Conservation (phyloP, 1,140 invertebrate genomes). For the Eumaeus atala region DNA sequence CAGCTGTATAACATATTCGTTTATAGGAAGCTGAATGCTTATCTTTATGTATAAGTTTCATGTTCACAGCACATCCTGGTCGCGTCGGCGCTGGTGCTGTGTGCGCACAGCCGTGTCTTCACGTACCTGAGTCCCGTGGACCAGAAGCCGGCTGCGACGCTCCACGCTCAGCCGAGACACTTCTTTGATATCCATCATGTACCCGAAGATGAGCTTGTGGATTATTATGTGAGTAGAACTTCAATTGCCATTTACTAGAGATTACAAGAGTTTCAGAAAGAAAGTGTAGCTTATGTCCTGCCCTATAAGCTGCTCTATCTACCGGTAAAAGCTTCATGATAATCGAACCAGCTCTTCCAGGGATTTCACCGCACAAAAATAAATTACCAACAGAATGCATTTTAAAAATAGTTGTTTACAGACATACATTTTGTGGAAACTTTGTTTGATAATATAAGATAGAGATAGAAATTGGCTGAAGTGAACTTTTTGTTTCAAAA, state of each 20-base stretch:
- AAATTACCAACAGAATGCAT: too few species aligned
- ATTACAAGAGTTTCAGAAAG: too few species aligned
- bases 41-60: slow-evolving; percentile 2
- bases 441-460: too few species aligned
- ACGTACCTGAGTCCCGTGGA: slow-evolving; percentile 37
- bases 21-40: slow-evolving; percentile 3
- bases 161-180: slow-evolving; percentile 34
- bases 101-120: slow-evolving; percentile 37
- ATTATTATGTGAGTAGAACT: slow-evolving; percentile 55
- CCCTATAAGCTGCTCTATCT: too few species aligned
- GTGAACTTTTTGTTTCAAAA: too few species aligned
- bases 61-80: slow-evolving; percentile 33
- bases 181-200: slow-evolving; percentile 49
- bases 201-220: slow-evolving; percentile 56
- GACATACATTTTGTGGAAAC: too few species aligned
- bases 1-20: neutral
- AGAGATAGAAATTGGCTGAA: too few species aligned
- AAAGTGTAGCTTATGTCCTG: too few species aligned
- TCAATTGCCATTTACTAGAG: neutral
- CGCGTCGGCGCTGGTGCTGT: slow-evolving; percentile 33
- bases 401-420: too few species aligned
- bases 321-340: too few species aligned
- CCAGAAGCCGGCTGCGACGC: slow-evolving; percentile 30
- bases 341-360: too few species aligned
- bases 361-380: too few species aligned